Evolutionary conservation across 2,797 vertebrate species (phyloP).

Genomic region (Xenentodon cancila): DNA sequence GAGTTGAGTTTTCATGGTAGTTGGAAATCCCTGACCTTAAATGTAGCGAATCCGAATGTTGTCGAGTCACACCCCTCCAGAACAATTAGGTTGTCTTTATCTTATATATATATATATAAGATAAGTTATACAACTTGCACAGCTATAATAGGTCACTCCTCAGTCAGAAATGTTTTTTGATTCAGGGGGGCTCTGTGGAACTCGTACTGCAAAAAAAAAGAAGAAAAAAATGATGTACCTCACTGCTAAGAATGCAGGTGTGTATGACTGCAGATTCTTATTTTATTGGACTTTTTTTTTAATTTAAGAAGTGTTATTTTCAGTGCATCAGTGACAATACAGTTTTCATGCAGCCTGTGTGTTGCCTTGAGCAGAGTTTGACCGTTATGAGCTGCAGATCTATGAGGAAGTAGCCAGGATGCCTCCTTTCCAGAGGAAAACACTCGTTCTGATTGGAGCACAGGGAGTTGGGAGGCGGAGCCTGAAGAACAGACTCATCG

Average conservation of each 20-base stretch:
- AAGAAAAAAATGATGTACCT: slow-evolving; percentile 99
- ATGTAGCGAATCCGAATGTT: too few species aligned
- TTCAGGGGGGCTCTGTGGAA: slow-evolving; percentile 94
- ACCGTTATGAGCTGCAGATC: slow-evolving; percentile 98
- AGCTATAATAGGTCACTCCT: too few species aligned
- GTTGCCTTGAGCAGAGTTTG: slow-evolving; percentile 87
- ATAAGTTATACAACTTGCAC: too few species aligned
- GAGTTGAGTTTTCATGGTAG: not conserved
- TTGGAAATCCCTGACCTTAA: too few species aligned
- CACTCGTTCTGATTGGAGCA: slow-evolving; percentile 94
- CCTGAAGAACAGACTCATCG: slow-evolving; percentile 96
- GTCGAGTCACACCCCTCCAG: too few species aligned
- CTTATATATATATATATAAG: too few species aligned
- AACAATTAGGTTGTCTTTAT: too few species aligned
- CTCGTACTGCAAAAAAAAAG: slow-evolving; percentile 91
- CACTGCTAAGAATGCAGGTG: slow-evolving; percentile 97
- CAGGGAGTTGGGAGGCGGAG: slow-evolving; percentile 98
- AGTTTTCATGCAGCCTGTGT: slow-evolving; percentile 28
- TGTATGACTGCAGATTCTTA: slow-evolving; percentile 17
- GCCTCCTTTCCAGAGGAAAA: slow-evolving; percentile 99
- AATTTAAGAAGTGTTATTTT: not conserved
- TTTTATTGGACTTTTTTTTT: not conserved
- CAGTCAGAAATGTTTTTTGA: too few species aligned
- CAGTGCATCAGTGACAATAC: not conserved
- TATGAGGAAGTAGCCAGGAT: slow-evolving; percentile 98